Percentiles rank a stretch among this genome's conserved stretches.
Conservation (phyloP, 2,888 invertebrate species). For the Tinea pellionella region DNA sequence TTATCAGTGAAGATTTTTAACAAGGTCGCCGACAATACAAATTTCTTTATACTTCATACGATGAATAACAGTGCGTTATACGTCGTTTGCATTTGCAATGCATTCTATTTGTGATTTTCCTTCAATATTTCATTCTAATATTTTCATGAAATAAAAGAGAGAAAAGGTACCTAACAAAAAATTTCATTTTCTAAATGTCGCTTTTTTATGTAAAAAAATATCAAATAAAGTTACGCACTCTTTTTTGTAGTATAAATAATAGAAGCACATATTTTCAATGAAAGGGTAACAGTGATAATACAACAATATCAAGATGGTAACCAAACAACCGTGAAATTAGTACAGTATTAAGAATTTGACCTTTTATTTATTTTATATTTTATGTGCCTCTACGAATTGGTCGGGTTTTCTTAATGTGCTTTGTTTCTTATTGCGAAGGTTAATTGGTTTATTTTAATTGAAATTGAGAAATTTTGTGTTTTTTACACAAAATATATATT, state of each 20-base stretch:
- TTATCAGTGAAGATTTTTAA: not conserved
- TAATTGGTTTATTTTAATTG: not conserved
- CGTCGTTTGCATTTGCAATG: too few species aligned
- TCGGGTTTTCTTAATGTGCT: not conserved
- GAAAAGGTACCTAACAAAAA: too few species aligned
- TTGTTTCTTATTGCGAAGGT: not conserved
- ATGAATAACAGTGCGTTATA: not conserved
- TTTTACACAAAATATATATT: too few species aligned
- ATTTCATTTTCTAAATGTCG: too few species aligned
- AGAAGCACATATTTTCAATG: not conserved
- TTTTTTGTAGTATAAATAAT: not conserved
- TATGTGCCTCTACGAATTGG: not conserved
- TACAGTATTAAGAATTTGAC: not conserved
- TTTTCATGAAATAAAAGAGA: too few species aligned
- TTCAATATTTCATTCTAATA: too few species aligned
- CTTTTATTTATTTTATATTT: too few species aligned
- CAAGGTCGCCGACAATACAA: not conserved
- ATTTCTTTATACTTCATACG: not conserved
- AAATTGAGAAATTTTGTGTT: not conserved
- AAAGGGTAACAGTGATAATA: not conserved
- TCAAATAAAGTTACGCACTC: too few species aligned
- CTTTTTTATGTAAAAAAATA: too few species aligned
- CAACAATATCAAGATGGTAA: not conserved
- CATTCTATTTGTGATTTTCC: too few species aligned
- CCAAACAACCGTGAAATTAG: conserved; percentile 1